These are phyloP conservation scores for Mustela lutreola DNA, from an alignment of 2,113 vertebrate genomes.

Conservation along the genomic window DNA sequence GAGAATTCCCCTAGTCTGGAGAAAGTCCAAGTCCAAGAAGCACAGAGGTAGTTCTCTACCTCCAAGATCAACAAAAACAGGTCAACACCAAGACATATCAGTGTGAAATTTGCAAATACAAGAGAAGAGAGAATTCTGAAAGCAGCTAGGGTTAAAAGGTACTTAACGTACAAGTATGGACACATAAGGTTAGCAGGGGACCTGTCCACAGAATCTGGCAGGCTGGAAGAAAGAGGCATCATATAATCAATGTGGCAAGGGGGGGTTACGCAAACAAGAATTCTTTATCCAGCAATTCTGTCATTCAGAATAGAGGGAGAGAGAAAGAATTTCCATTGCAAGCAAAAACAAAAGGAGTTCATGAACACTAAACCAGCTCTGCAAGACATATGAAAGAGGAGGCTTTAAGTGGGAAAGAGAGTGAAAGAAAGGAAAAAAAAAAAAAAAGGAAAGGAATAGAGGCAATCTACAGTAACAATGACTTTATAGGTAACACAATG, in stretches of 20 bases:
- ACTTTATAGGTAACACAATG: background rate
- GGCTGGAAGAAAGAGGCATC: background rate
- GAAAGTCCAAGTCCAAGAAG: background rate
- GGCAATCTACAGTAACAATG: background rate
- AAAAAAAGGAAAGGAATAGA: background rate
- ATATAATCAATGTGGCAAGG: background rate
- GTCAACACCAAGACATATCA: background rate
- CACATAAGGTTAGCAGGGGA: background rate
- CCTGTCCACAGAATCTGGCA: background rate
- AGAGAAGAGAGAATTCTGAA: background rate
- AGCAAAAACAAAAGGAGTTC: no score
- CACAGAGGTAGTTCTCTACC: background rate
- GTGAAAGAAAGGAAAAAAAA: background rate
- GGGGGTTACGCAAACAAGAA: background rate
- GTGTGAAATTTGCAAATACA: background rate
- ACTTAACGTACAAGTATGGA: background rate
- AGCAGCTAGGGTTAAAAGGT: background rate
- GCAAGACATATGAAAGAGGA: background rate
- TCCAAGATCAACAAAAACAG: background rate
- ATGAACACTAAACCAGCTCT: background rate
- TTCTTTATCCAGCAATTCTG: background rate
- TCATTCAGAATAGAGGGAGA: background rate
- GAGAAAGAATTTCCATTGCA: background rate
- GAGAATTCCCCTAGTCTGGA: no score
- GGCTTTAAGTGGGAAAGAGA: background rate